Percentiles rank a stretch among this genome's conserved stretches.
These are phyloP conservation scores for Collichthys lucidus DNA, from an alignment of 2,113 vertebrate genomes.

Conservation along the genomic window DNA sequence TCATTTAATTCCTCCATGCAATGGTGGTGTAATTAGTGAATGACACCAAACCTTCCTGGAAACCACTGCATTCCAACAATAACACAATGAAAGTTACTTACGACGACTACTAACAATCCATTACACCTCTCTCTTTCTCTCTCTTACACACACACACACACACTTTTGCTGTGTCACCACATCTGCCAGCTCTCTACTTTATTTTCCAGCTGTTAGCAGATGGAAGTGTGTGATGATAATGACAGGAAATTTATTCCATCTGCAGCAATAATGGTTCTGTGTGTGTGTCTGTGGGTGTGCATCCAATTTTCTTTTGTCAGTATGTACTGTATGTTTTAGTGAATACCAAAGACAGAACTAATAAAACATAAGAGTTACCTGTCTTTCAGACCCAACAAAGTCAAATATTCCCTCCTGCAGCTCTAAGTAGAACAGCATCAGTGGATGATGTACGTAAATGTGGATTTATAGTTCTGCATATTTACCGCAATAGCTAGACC, in stretches of 20 bases:
- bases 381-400: neutral
- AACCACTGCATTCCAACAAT: slow-evolving; percentile 16
- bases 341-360: slow-evolving; percentile 11
- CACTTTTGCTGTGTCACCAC: slow-evolving; percentile 22
- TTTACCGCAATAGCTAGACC: neutral
- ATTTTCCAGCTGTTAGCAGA: slow-evolving; percentile 61
- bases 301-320: slow-evolving; percentile 35
- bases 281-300: neutral
- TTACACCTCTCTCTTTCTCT: neutral
- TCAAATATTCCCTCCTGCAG: neutral
- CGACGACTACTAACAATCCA: slow-evolving; percentile 2
- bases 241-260: slow-evolving; percentile 73
- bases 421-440: neutral
- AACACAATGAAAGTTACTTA: slow-evolving; percentile 15
- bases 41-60: neutral
- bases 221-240: slow-evolving; percentile 65
- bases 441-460: neutral
- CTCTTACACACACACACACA: neutral
- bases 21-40: slow-evolving; percentile 21
- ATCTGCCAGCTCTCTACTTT: slow-evolving; percentile 51
- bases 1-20: slow-evolving; percentile 1
- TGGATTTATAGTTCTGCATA: neutral
- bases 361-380: neutral
- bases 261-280: slow-evolving; percentile 44
- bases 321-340: neutral